These are phyloP conservation scores for Pyrocoelia pectoralis DNA, from an alignment of 2,888 invertebrate genomes.

Conservation along the genomic window DNA sequence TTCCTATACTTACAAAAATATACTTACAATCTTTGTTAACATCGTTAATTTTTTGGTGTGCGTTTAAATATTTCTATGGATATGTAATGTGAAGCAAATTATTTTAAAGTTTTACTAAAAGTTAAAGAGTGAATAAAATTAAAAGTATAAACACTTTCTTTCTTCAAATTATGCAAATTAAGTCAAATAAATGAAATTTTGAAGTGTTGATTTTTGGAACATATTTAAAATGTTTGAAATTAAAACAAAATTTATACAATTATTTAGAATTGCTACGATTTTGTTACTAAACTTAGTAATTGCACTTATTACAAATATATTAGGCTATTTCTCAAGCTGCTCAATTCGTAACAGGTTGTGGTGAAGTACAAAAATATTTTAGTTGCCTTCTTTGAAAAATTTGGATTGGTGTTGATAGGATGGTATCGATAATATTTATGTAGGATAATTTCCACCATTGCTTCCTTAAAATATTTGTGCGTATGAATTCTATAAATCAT, in stretches of 20 bases:
- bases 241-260: background rate
- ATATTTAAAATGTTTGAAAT: background rate
- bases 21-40: background rate
- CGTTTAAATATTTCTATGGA: background rate
- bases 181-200: too few relatives aligned
- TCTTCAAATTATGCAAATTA: too few relatives aligned
- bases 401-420: background rate
- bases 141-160: too few relatives aligned
- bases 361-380: background rate
- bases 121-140: too few relatives aligned
- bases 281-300: slow-evolving; percentile 12
- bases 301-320: slow-evolving; percentile 3
- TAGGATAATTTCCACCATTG: background rate
- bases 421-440: background rate
- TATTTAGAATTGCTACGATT: slow-evolving; percentile 14
- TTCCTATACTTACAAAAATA: slow-evolving; percentile 1
- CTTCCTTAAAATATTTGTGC: background rate
- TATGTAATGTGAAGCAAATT: background rate
- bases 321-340: background rate
- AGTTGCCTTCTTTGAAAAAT: background rate
- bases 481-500: background rate
- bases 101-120: background rate
- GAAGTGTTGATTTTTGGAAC: background rate
- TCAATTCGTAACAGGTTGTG: background rate
- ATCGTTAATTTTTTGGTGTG: background rate